These are phyloP conservation scores for Gobionotothen gibberifrons DNA, from an alignment of 2,797 vertebrate species.

Conservation along the genomic window DNA sequence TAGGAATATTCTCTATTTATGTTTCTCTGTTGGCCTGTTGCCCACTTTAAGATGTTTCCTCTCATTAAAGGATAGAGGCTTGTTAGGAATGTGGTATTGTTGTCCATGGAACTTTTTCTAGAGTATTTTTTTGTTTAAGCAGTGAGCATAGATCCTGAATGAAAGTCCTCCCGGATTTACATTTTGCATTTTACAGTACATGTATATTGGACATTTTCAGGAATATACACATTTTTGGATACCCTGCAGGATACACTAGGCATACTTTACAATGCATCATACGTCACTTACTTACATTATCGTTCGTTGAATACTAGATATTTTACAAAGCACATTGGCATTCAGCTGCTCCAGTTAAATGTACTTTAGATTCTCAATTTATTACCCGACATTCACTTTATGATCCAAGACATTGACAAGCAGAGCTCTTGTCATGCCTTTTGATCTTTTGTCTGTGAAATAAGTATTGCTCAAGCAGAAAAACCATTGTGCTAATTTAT, in stretches of 20 bases:
- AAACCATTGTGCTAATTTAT: conserved; percentile 32
- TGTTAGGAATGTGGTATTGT: conserved; percentile 18
- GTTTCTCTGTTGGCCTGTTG: conserved; percentile 36
- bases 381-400: conserved; percentile 16
- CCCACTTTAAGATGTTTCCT: conserved; percentile 28
- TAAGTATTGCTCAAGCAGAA: conserved; percentile 30
- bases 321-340: neutral
- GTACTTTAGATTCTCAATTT: conserved; percentile 23
- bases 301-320: conserved; percentile 10
- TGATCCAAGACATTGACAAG: conserved; percentile 25
- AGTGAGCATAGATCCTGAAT: neutral
- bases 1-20: conserved; percentile 50
- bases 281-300: too few relatives aligned
- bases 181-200: neutral
- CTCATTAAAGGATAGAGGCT: conserved; percentile 33
- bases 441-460: conserved; percentile 32
- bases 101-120: neutral
- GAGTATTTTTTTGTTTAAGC: neutral
- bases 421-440: conserved; percentile 5
- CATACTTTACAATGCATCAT: too few relatives aligned
- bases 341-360: conserved; percentile 21
- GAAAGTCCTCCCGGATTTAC: neutral
- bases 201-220: neutral
- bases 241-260: neutral
- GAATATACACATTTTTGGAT: neutral